phyloP scores from a whole-genome alignment of 2,113 vertebrate species.

The Centrocercus urophasianus region DNA sequence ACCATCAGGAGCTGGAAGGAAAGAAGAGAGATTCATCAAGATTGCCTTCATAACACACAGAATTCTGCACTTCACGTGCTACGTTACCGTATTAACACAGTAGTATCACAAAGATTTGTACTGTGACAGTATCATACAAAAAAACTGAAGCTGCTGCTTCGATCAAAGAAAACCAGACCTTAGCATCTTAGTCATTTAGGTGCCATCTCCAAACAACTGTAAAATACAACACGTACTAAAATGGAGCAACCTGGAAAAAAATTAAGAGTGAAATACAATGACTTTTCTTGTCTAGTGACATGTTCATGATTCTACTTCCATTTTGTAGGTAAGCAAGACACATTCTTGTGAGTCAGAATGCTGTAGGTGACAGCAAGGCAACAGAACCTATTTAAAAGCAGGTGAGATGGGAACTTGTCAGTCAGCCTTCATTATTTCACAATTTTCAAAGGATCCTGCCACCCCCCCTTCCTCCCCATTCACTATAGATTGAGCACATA shows the following conservation, averaged over 20 bases:
- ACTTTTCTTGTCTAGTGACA: background rate
- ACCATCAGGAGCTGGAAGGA: slow-evolving; percentile 91
- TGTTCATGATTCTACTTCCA: background rate
- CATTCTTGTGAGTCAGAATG: background rate
- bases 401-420: background rate
- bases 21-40: slow-evolving; percentile 38
- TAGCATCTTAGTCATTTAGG: background rate
- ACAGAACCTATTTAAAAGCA: background rate
- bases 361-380: background rate
- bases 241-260: background rate
- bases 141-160: background rate
- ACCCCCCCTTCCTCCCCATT: background rate
- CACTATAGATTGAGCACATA: background rate
- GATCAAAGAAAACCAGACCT: background rate
- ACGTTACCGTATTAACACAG: background rate
- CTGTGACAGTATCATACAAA: background rate
- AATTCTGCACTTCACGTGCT: background rate
- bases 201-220: background rate
- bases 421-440: background rate
- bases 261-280: background rate
- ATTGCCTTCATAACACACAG: background rate
- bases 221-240: background rate
- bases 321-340: background rate
- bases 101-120: background rate
- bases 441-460: background rate